Evolutionary conservation across 2,113 vertebrate species (phyloP), one percentile per base, ranked within the genome.

Genomic region (Dipodomys merriami): DNA sequence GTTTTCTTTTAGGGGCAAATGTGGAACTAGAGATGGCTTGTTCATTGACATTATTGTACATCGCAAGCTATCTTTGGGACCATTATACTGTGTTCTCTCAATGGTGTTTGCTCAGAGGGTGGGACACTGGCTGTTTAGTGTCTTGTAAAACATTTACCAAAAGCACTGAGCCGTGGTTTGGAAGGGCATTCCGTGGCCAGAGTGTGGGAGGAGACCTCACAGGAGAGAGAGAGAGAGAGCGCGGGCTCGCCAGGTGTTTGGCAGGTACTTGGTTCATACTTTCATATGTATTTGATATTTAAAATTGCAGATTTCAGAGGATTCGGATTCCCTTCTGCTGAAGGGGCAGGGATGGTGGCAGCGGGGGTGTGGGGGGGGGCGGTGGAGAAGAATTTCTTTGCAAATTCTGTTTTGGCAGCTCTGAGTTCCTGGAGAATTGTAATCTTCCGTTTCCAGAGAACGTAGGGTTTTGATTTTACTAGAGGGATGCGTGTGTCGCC

Each of bases 61-160:
- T 0, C 82, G 4, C 82, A 67, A 81, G 78, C 71, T 96, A 95
- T 84, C 96, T n/a, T 18, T 92, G 92, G 83, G 46, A 94, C 94
- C 96, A 95, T 74, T 83, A 97, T 88, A 25, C 93, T 98, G 96
- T 98, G 96, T 96, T 98, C 96, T 89, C 92, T 95, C 84, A 82
- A 27, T 86, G 72, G 91, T 98, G 98, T 98, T 98, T 98, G 98
- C 97, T 96, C 91, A 97, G 96, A 98, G 98, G 98, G 98, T 98
- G 98, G 98, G 98, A 98, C 98, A n/a, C 79, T 16, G 97, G 93
- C 83, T 95, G 97, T 96, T 97, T 95, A 46, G 97, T 97, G 96
- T 97, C 97, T 98, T 95, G 98, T 98, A 96, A 98, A 98, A 98
- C 98, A 98, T 98, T 98, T 98, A 98, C 98, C 97, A 96, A 46